Conservation (phyloP, 2,113 vertebrate genomes). For the Eptatretus burgeri region DNA sequence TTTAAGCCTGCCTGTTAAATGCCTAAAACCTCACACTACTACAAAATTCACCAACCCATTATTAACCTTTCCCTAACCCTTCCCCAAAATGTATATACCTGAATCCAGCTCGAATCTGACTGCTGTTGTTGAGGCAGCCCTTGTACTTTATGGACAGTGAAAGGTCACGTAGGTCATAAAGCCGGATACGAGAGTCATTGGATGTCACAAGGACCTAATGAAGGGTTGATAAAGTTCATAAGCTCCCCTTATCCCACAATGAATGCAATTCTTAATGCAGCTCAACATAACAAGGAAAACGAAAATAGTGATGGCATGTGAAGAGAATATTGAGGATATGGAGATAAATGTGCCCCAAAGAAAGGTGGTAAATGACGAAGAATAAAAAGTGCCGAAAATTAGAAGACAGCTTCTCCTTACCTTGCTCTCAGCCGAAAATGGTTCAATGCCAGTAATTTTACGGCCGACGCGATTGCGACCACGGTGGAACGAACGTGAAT, state of each 20-base stretch:
- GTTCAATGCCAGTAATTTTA: slow-evolving; percentile 93
- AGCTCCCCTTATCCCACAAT: too few species aligned
- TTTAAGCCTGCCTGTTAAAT: too few species aligned
- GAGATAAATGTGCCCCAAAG: not conserved
- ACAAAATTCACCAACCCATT: too few species aligned
- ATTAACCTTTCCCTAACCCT: too few species aligned
- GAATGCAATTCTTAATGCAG: too few species aligned
- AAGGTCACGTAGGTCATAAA: slow-evolving; percentile 81
- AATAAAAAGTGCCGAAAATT: slow-evolving; percentile 8
- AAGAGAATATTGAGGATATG: too few species aligned
- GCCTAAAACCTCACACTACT: too few species aligned
- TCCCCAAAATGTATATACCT: slow-evolving; percentile 24
- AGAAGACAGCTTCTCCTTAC: slow-evolving; percentile 16
- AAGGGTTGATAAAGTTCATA: not conserved
- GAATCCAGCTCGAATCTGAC: slow-evolving; percentile 97
- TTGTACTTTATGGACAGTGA: slow-evolving; percentile 98
- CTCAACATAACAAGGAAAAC: too few species aligned
- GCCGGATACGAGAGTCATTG: slow-evolving; percentile 75
- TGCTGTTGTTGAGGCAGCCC: slow-evolving; percentile 91
- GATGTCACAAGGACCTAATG: slow-evolving; percentile 78
- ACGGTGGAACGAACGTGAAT: slow-evolving; percentile 89
- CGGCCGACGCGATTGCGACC: slow-evolving; percentile 79
- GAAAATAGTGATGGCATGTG: too few species aligned
- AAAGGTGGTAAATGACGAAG: slow-evolving; percentile 9
- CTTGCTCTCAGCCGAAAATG: slow-evolving; percentile 91